Conservation (phyloP, 2,113 vertebrate species). For the Anolis carolinensis region DNA sequence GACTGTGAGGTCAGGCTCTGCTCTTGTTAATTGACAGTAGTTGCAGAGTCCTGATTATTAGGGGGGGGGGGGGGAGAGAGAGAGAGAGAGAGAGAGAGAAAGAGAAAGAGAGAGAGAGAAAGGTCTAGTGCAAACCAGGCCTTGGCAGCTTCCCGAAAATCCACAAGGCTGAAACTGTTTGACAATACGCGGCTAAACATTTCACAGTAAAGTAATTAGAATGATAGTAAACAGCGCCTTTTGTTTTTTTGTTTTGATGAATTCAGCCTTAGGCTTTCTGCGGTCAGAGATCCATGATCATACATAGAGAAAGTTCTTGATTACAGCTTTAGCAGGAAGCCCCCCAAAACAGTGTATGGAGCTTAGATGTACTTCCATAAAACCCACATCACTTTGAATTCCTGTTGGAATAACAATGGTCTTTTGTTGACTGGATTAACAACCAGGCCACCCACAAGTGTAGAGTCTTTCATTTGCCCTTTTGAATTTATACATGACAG, state of each 20-base stretch:
- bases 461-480: not conserved
- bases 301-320: accelerated
- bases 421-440: not conserved
- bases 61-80: not conserved
- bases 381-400: not conserved
- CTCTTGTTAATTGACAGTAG: not conserved
- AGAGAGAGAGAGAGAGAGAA: no score
- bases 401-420: not conserved
- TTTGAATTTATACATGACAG: slow-evolving; percentile 2
- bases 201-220: not conserved
- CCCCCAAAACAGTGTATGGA: not conserved
- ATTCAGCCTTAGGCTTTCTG: accelerated
- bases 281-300: not conserved
- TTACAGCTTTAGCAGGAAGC: accelerated
- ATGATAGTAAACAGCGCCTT: not conserved
- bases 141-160: slow-evolving; percentile 2
- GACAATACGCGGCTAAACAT: not conserved
- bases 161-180: accelerated
- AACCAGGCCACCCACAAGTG: not conserved
- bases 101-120: not conserved
- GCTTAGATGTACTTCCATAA: not conserved
- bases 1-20: slow-evolving; percentile 11
- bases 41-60: slow-evolving; percentile 9
- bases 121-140: slow-evolving; percentile 7
- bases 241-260: not conserved